A percentile compares a stretch with the other conserved stretches of the same genome.
Evolutionary conservation across 2,113 vertebrate genomes (phyloP).

Genomic region (Tachysurus vachellii): DNA sequence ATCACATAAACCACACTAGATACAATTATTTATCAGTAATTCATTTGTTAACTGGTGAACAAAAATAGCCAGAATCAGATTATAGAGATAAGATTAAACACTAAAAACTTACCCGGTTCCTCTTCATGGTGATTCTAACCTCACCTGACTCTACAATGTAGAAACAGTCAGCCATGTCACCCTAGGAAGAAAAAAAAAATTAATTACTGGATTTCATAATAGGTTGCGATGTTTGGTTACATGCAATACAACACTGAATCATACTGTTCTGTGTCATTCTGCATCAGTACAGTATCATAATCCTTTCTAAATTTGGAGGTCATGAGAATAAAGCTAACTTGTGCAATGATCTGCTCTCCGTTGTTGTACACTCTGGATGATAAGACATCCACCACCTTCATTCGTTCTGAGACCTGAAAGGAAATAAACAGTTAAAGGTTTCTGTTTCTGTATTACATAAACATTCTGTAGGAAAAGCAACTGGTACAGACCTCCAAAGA

Average conservation of each 20-base stretch:
- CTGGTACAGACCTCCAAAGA: conserved; percentile 87
- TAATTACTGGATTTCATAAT: not conserved
- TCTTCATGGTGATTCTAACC: conserved; percentile 96
- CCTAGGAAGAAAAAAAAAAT: conserved; percentile 70
- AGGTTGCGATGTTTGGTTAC: not conserved
- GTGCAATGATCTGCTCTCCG: conserved; percentile 95
- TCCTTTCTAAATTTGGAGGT: not conserved
- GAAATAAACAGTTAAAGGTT: conserved; percentile 14
- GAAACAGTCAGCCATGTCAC: conserved; percentile 93
- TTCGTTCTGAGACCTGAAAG: conserved; percentile 89
- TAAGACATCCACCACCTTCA: conserved; percentile 98
- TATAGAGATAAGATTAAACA: not conserved
- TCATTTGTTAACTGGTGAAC: not conserved
- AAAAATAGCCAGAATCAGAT: not conserved
- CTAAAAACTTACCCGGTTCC: conserved; percentile 83
- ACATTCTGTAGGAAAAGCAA: not conserved
- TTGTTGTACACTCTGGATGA: conserved; percentile 88
- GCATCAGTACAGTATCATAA: not conserved
- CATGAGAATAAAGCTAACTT: conserved; percentile 75
- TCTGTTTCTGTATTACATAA: not conserved
- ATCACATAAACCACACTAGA: not conserved
- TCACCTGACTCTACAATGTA: conserved; percentile 98
- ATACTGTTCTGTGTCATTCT: not conserved
- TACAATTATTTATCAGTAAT: not conserved
- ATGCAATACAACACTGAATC: not conserved